Base-by-base conservation (phyloP, 2,797 vertebrate genomes). In the Dermochelys coriacea region DNA sequence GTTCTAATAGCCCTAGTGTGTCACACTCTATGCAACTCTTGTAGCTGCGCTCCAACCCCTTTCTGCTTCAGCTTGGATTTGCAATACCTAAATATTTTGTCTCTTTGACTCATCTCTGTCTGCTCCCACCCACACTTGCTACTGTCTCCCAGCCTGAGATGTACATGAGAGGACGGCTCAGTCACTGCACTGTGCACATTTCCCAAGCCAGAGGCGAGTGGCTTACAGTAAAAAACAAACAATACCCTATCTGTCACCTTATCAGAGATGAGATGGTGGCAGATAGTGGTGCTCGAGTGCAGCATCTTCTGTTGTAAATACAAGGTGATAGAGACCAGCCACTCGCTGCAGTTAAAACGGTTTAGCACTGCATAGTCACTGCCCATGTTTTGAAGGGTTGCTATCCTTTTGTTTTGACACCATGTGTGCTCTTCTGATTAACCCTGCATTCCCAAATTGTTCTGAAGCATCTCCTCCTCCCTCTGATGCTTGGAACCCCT, bases 231-330 rank as follows among this genome's bases (percentile, higher is more conserved):
- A 96, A 68, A 71, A 71, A 68, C 59, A 37, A 71, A 16, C 34
- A 71, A 23, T 92, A 59, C 77, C 47, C 78, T 94, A 87, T 90
- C 93, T 89, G 74, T 80, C 34, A 3, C 41, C 87, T 93, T 93
- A 88, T 86, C 84, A 89, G 88, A 49, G 31, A 37, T 79, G 90
- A 93, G 93, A 95, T 92, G 85, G 94, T 94, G 95, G 54, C 77
- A 47, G 96, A 97, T 94, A 95, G 87, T 0, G 54, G 80, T 71
- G 6, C 45, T 71, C 34, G 51, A 68, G 82, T 85, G 84, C 80
- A 2, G 4, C 85, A 37, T 64, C 86, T 91, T 82, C 0, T 0
- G 27, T 86, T 92, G 79, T 1, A 1, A 78, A 71, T 6, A 37
- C 49, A 77, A 84, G 71, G 79, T 1, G 9, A 88, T 59, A 37